These are phyloP conservation scores for Porphyrio hochstetteri DNA, from an alignment of 2,113 vertebrate genomes.

Conservation along the genomic window DNA sequence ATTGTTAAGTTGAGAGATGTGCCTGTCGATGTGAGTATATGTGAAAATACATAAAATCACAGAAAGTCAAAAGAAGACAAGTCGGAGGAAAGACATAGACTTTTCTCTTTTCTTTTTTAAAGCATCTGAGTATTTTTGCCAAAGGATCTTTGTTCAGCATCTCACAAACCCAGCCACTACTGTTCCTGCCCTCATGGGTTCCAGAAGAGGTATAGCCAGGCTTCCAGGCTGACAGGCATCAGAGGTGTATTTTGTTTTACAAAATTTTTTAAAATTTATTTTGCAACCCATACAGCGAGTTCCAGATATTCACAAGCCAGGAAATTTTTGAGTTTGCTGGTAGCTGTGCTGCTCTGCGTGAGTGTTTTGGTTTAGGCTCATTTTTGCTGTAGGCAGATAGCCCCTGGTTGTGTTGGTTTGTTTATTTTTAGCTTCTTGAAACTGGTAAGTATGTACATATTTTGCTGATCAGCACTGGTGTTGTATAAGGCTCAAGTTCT, in stretches of 20 bases:
- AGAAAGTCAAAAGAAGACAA: background rate
- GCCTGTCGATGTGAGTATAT: background rate
- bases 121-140: background rate
- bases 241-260: background rate
- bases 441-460: background rate
- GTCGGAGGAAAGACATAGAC: background rate
- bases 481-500: background rate
- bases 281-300: background rate
- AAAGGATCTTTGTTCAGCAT: background rate
- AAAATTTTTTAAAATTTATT: background rate
- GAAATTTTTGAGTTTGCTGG: background rate
- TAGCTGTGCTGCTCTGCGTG: background rate
- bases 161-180: background rate
- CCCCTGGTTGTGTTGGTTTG: background rate
- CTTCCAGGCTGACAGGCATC: background rate
- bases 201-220: background rate
- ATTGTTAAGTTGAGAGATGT: background rate
- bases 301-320: background rate
- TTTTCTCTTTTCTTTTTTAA: background rate
- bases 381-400: background rate
- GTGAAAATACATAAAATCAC: background rate
- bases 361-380: background rate
- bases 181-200: background rate
- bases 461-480: background rate
- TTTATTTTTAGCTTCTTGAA: conserved; percentile 17